Percentiles rank a stretch among this genome's conserved stretches.
Evolutionary conservation across 2,113 vertebrate species (phyloP).

Genomic region (Cephalopterus ornatus): DNA sequence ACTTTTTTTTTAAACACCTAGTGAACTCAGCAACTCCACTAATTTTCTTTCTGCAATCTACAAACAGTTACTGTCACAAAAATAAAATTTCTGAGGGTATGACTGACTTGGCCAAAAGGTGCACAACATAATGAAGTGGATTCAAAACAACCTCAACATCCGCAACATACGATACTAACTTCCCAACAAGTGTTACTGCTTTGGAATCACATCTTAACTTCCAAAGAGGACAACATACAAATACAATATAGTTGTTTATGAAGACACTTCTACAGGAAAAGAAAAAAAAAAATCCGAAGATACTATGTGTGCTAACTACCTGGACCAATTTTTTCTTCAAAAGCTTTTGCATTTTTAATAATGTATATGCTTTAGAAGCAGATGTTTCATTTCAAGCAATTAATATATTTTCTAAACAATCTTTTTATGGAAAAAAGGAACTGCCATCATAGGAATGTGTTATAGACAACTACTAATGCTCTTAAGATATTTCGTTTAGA

Average conservation of each 20-base stretch:
- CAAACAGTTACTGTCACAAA: neutral
- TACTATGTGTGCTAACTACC: rapidly evolving
- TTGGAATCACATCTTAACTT: neutral
- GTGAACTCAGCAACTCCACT: neutral
- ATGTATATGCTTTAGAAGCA: neutral
- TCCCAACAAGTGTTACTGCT: neutral
- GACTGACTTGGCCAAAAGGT: neutral
- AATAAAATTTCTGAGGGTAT: neutral
- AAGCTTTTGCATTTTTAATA: neutral
- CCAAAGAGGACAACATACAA: neutral
- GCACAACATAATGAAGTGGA: neutral
- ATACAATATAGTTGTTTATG: neutral
- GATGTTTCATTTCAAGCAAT: neutral
- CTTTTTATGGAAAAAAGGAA: neutral
- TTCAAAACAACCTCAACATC: neutral
- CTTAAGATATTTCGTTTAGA: neutral
- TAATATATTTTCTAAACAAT: neutral
- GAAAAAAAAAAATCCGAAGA: neutral
- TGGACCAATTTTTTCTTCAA: neutral
- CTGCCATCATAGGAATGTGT: neutral
- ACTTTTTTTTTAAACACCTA: neutral
- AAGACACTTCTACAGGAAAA: neutral
- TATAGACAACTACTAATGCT: neutral
- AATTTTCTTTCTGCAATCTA: neutral
- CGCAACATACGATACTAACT: neutral